Percentiles rank a stretch among this genome's conserved stretches.
phyloP scores from a whole-genome alignment of 2,888 invertebrate species.

The Spodoptera picta region DNA sequence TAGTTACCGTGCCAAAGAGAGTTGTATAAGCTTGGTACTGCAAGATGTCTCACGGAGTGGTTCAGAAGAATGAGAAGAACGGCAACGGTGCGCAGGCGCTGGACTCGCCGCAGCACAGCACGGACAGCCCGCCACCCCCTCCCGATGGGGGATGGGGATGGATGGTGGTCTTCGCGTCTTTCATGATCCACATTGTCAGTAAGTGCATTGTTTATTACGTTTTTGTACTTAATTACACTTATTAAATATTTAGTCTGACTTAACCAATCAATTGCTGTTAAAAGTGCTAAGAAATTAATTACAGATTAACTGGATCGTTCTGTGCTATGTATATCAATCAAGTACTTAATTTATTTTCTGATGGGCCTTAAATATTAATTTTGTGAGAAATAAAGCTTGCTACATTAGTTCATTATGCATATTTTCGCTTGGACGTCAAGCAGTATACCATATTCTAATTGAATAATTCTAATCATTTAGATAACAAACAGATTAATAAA shows the following conservation, averaged over 20 bases:
- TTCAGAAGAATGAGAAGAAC: slow-evolving; percentile 76
- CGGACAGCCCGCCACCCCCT: slow-evolving; percentile 89
- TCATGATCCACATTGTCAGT: slow-evolving; percentile 98
- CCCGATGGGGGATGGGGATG: slow-evolving; percentile 99
- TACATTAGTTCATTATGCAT: no score
- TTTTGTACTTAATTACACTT: background rate
- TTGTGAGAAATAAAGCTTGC: no score
- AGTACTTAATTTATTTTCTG: no score
- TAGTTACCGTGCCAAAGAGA: slow-evolving; percentile 59
- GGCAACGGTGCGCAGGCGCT: slow-evolving; percentile 70
- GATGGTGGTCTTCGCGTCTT: slow-evolving; percentile 97
- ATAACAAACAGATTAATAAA: no score
- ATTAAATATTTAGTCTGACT: no score
- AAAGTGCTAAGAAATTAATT: no score
- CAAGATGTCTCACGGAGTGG: slow-evolving; percentile 83
- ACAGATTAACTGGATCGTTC: no score
- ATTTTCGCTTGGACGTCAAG: no score
- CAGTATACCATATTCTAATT: background rate
- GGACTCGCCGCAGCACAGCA: slow-evolving; percentile 71
- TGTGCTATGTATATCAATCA: no score
- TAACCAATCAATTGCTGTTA: no score
- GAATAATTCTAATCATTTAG: background rate
- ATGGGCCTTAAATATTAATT: no score
- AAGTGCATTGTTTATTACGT: slow-evolving; percentile 83
- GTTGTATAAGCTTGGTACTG: slow-evolving; percentile 31